Base-by-base conservation (phyloP, 2,888 invertebrate genomes). In the Asteroscopus sphinx region DNA sequence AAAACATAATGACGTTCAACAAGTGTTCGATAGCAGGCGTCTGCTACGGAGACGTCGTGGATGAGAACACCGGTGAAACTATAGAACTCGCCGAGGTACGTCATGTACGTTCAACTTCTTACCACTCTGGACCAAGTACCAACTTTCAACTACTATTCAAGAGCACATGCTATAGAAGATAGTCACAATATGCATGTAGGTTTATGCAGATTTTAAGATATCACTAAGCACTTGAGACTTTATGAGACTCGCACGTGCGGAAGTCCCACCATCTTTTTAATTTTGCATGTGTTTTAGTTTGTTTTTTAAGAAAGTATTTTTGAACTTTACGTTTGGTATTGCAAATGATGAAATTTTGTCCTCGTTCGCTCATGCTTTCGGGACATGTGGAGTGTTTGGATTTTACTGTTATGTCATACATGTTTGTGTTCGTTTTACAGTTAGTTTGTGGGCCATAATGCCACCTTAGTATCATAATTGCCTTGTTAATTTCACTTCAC, bases 1-100 rank as follows among this genome's bases (percentile, higher is more conserved):
- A 99, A 95, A 99, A 99, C 91, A 99, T 99, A 78, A 99, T 99
- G 99, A 98, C 99, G 54, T 99, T 99, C 92, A 99, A 99, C 93
- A 99, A 99, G 94, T 99, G 99, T 90, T 98, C 99, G 66, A 98
- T 99, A 76, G 97, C 97, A 73, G 99, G 98, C 5, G 96, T 96
- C 73, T 96, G 97, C 55, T 99, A 98, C 90, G 99, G 99, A 15
- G 99, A 99, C 89, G 95, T 98, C 55, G 95, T 98, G 57, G 98
- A 99, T 91, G 96, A 97, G 71, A 95, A 95, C 78, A 98, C 98
- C 42, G 98, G 98, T 35, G 98, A 98, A 91, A 95, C 97, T 51
- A 94, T 98, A 67, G 98, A 98, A 87, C 95, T 98, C 41, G 96
- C 96, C 46, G 98, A 98, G 94, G 98, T 97, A 94, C 94, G 95